Base-by-base conservation (phyloP, 2,888 invertebrate genomes). In the Hydriomena furcata region DNA sequence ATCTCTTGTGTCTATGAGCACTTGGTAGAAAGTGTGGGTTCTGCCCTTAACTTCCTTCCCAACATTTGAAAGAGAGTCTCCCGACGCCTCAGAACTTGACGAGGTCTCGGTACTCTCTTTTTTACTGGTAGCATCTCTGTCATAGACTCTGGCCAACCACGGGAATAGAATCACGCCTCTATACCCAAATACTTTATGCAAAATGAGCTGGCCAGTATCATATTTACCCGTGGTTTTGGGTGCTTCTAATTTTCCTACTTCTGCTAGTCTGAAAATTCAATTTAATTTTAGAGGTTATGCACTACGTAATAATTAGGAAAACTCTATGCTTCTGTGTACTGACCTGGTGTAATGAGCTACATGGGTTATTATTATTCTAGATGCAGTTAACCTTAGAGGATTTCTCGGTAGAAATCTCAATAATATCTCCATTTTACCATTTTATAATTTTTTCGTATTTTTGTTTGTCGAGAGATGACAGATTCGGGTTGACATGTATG, bases 151-250 rank as follows among this genome's bases (percentile, higher is more conserved):
- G 5, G 99, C 99, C 54, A 97, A 89, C 98, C 99, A 99, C 0
- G 99, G 98, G 79, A 99, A 99, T 40, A 99, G 91, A 49, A 99
- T 95, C 7, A 99, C 98, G 2, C 99, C 99, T 65, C 99, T 92
- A 80, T 99, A 99, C 8, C 99, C 99, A 83, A 99, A 99, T 10
- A 99, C 96, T 71, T 97, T 94, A 79, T 99, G 99, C 42, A 99
- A 91, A 82, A 99, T 98, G 54, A 99, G 90, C 86, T 98, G 98
- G 6, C 99, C 99, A 2, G 98, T 98, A 71, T 97, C 97, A 91
- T 99, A 99, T 89, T 97, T 97, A 31, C 97, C 97, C 60, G 95
- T 93, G 46, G 94, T 80, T 91, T 97, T 98, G 25, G 97, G 97
- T 24, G 94, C 86, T 84, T 98, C 97, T 66, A 99, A 91, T 76